Conservation (phyloP, 30 jellyfish, hydroid and myxozoan species). For the Hydractinia symbiolongicarpus region DNA sequence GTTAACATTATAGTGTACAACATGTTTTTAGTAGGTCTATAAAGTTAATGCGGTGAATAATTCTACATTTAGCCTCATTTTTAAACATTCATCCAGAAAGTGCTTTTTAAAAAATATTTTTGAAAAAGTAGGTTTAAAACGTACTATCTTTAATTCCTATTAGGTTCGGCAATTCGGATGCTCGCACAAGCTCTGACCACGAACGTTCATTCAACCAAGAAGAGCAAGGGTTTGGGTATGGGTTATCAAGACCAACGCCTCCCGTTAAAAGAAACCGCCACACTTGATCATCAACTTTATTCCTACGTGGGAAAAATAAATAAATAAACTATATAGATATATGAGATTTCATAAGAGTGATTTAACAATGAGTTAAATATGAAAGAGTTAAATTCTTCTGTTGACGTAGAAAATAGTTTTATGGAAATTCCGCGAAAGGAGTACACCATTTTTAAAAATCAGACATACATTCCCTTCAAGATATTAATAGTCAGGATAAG, state of each 20-base stretch:
- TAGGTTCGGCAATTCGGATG: constrained; percentile 70
- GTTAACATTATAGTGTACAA: no score
- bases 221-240: constrained; percentile 86
- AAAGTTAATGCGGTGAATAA: no score
- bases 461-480: constrained; percentile 73
- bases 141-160: constrained; percentile 70
- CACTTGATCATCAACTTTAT: constrained; percentile 72
- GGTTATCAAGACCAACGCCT: constrained; percentile 96
- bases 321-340: not conserved
- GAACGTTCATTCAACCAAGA: constrained; percentile 89
- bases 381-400: not conserved
- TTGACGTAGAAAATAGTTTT: not conserved
- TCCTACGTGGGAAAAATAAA: constrained; percentile 25
- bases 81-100: no score
- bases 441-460: no score
- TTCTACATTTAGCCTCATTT: no score
- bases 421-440: no score
- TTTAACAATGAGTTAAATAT: not conserved
- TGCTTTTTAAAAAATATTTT: no score
- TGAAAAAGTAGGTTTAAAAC: not conserved
- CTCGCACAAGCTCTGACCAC: constrained; percentile 98
- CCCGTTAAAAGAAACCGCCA: constrained; percentile 99
- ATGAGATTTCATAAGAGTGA: not conserved
- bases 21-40: no score
- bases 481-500: constrained; percentile 76